Conservation (phyloP, 2,113 vertebrate genomes). For the Anarhynchus alexandrinus region DNA sequence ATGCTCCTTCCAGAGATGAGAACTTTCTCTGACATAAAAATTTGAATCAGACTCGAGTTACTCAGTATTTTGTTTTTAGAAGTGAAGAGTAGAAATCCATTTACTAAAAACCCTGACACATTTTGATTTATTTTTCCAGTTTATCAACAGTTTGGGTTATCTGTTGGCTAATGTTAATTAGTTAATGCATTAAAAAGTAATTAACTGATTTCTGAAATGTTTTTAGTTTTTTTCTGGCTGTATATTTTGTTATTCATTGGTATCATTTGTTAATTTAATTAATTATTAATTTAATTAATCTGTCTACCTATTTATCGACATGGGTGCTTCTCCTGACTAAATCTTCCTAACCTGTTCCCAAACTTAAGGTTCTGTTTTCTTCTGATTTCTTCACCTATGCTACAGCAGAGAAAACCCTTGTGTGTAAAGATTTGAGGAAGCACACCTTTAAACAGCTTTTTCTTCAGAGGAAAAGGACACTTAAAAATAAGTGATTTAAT, state of each 20-base stretch:
- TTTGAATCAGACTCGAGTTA: neutral
- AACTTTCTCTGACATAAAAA: neutral
- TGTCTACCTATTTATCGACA: neutral
- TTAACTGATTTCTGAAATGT: neutral
- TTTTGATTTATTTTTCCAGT: neutral
- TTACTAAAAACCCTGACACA: neutral
- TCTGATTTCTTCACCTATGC: neutral
- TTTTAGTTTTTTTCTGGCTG: neutral
- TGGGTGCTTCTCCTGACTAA: neutral
- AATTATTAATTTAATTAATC: neutral
- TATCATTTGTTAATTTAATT: neutral
- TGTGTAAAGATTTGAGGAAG: neutral
- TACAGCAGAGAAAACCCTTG: neutral
- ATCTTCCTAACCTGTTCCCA: neutral
- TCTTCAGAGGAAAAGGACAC: neutral
- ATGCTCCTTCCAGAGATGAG: neutral
- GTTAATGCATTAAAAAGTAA: neutral
- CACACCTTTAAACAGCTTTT: neutral
- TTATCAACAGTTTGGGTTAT: neutral
- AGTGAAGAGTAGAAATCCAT: neutral
- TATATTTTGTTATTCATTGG: neutral
- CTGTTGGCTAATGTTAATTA: neutral
- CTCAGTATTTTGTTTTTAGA: neutral
- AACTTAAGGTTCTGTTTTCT: neutral
- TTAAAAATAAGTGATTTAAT: neutral